Evolutionary conservation across 2,113 vertebrate genomes (phyloP).

Genomic region (Solenodon paradoxus): DNA sequence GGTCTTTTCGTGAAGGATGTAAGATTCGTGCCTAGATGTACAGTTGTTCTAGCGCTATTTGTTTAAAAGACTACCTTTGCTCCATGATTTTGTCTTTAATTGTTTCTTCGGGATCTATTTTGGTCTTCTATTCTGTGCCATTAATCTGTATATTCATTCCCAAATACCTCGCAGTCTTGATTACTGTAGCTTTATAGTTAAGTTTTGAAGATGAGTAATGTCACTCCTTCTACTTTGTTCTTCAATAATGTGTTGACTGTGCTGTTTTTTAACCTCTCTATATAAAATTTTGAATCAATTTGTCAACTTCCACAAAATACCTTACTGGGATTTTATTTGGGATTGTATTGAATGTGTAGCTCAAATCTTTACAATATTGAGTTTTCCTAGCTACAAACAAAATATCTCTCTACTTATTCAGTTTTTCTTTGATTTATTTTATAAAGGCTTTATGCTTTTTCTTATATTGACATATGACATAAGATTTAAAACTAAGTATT

Average conservation of each 20-base stretch:
- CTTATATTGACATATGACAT: not conserved
- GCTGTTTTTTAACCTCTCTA: not conserved
- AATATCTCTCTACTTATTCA: too few relatives aligned
- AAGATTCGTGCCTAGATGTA: not conserved
- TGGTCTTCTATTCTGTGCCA: not conserved
- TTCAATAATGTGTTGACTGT: not conserved
- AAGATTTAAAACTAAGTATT: not conserved
- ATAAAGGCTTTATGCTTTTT: not conserved
- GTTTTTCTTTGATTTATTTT: too few relatives aligned
- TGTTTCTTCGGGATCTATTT: not conserved
- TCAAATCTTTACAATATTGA: too few relatives aligned
- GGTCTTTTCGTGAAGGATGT: not conserved
- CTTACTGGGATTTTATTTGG: too few relatives aligned
- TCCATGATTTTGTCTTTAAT: not conserved
- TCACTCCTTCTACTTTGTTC: not conserved
- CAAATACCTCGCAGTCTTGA: not conserved
- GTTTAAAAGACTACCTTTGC: not conserved
- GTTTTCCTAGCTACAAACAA: too few relatives aligned
- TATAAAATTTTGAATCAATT: too few relatives aligned
- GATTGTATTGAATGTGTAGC: too few relatives aligned
- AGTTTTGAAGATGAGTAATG: not conserved
- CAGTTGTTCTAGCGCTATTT: not conserved
- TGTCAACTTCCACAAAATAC: too few relatives aligned
- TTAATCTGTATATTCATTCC: too few relatives aligned
- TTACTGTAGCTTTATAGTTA: not conserved